Evolutionary conservation across 30 jellyfish, hydroid and myxozoan genomes (phyloP).

Genomic region (Cassiopea xamachana): DNA sequence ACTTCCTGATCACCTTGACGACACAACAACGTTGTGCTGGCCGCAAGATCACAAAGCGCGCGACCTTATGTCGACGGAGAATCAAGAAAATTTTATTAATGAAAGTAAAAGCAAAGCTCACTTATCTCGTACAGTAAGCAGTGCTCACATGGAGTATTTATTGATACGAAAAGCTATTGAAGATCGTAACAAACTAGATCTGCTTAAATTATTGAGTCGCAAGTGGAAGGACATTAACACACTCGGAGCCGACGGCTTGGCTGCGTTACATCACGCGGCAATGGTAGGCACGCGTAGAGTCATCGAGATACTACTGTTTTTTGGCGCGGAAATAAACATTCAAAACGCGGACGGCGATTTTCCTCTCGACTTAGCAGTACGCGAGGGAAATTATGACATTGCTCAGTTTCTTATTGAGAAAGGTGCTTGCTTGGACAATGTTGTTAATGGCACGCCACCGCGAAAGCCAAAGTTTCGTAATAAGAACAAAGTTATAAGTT

Average conservation of each 20-base stretch:
- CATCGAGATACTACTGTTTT: conserved; percentile 52
- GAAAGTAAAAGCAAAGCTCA: neutral
- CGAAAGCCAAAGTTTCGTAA: neutral
- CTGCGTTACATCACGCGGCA: conserved; percentile 88
- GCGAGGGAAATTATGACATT: conserved; percentile 82
- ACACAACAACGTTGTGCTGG: neutral
- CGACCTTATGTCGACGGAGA: neutral
- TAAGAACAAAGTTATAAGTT: neutral
- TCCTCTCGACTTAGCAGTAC: conserved; percentile 84
- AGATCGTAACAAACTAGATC: conserved; percentile 54
- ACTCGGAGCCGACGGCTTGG: conserved; percentile 83
- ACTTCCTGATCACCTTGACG: conserved; percentile 35
- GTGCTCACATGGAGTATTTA: conserved; percentile 69
- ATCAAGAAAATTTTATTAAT: neutral
- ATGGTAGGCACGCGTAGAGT: conserved; percentile 66
- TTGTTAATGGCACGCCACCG: conserved; percentile 79
- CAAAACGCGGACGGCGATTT: conserved; percentile 63
- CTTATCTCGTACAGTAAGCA: conserved; percentile 54
- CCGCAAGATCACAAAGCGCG: neutral
- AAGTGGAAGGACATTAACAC: conserved; percentile 59
- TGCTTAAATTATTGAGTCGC: conserved; percentile 61
- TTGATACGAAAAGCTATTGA: conserved; percentile 69
- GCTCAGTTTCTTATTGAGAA: conserved; percentile 79
- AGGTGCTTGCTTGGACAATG: conserved; percentile 80
- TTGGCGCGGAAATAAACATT: conserved; percentile 70